Evolutionary conservation across 2,113 vertebrate species (phyloP).

Genomic region (Pterophyllum scalare): DNA sequence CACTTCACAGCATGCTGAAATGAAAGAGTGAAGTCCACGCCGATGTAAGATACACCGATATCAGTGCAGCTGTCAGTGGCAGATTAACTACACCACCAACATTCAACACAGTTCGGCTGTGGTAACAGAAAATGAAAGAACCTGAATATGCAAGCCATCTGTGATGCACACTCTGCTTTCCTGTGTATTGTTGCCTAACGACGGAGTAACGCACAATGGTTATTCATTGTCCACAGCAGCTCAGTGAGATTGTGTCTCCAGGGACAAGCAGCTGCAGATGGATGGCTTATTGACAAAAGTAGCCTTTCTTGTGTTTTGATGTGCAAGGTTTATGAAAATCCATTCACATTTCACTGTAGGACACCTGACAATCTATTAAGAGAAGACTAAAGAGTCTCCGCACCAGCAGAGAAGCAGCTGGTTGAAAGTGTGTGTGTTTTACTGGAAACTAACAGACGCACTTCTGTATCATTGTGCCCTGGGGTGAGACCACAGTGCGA

Average conservation of each 20-base stretch:
- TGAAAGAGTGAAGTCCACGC: background rate
- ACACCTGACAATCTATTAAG: conserved; percentile 39
- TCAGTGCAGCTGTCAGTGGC: background rate
- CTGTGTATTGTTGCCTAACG: conserved; percentile 16
- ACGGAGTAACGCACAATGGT: conserved; percentile 1
- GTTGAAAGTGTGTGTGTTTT: background rate
- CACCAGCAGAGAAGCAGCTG: accelerated
- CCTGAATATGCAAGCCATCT: background rate
- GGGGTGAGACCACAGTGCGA: background rate
- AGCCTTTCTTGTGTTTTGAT: conserved; percentile 37
- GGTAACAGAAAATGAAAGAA: background rate
- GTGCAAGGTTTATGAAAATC: conserved; percentile 50
- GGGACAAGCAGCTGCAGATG: conserved; percentile 36
- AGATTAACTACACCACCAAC: background rate
- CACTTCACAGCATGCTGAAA: background rate
- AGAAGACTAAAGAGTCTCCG: background rate
- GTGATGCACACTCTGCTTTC: conserved; percentile 11
- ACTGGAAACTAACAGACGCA: background rate
- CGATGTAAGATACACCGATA: background rate
- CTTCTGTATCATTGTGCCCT: background rate
- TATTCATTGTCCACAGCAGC: conserved; percentile 38
- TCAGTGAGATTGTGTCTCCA: conserved; percentile 15
- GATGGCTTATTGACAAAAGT: conserved; percentile 53
- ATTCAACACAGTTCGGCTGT: background rate
- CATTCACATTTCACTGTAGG: conserved; percentile 43